Conservation (phyloP, 2,888 invertebrate species). For the Cheilosia vulpina region DNA sequence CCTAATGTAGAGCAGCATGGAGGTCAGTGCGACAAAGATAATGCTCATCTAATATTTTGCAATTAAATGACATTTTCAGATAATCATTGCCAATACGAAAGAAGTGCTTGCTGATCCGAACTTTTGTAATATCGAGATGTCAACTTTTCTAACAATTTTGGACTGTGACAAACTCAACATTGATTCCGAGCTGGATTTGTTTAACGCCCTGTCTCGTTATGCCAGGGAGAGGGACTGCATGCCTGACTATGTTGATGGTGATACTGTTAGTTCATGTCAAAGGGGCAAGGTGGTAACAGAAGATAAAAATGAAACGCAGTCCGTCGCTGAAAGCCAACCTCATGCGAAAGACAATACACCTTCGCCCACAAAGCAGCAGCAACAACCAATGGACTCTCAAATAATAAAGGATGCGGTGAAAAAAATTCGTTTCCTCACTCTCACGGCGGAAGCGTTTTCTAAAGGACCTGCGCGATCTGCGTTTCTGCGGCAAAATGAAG, state of each 20-base stretch:
- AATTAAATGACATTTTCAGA: constrained; percentile 83
- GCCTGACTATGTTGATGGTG: constrained; percentile 83
- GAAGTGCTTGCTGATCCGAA: constrained; percentile 90
- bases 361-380: constrained; percentile 62
- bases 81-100: constrained; percentile 90
- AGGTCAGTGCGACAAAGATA: constrained; percentile 83
- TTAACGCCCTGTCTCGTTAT: constrained; percentile 89
- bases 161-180: constrained; percentile 90
- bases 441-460: constrained; percentile 92
- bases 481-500: constrained; percentile 90
- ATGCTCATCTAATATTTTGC: neutral
- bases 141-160: constrained; percentile 89
- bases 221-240: constrained; percentile 85
- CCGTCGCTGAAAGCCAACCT: constrained; percentile 19
- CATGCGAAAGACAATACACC: constrained; percentile 79
- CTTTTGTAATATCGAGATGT: constrained; percentile 91
- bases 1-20: constrained; percentile 91
- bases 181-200: constrained; percentile 90
- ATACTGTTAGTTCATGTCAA: constrained; percentile 87
- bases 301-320: too few species aligned
- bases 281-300: too few species aligned
- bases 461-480: constrained; percentile 91
- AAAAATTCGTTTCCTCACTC: constrained; percentile 91
- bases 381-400: constrained; percentile 77
- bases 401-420: constrained; percentile 87